Conservation (phyloP, 2,113 vertebrate species). For the Sterna hirundo region DNA sequence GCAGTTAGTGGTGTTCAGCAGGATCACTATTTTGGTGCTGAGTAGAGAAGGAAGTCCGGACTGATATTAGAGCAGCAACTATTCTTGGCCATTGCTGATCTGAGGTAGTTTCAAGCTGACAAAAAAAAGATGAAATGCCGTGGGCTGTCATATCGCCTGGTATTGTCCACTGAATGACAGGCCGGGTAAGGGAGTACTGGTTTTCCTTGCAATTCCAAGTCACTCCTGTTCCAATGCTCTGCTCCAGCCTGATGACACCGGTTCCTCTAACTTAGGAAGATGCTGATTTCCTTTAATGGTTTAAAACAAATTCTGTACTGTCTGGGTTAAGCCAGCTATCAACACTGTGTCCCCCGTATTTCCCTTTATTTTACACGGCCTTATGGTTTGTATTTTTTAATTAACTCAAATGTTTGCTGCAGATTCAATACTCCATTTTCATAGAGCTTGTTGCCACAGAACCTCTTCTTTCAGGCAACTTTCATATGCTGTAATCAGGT, state of each 20-base stretch:
- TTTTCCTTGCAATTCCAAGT: neutral
- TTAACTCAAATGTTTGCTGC: neutral
- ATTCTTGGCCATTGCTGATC: neutral
- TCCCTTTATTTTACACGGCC: accelerated
- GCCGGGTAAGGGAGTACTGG: neutral
- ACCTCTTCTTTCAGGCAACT: neutral
- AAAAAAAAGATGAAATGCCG: neutral
- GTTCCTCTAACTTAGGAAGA: neutral
- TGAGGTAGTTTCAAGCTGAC: neutral
- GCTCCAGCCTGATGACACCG: neutral
- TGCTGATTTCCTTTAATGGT: neutral
- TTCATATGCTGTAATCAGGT: neutral
- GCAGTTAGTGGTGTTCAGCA: neutral
- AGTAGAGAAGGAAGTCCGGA: neutral
- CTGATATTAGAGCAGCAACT: neutral
- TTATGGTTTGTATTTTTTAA: neutral
- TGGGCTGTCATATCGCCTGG: neutral
- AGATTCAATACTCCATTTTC: neutral
- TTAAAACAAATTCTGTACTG: neutral
- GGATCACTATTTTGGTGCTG: neutral
- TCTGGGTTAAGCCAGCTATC: neutral
- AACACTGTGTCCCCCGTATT: neutral
- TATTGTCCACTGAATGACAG: neutral
- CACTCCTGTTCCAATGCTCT: neutral
- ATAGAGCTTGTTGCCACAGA: neutral